Base-by-base conservation (phyloP, 2,888 invertebrate species). In the Eupithecia subfuscata region DNA sequence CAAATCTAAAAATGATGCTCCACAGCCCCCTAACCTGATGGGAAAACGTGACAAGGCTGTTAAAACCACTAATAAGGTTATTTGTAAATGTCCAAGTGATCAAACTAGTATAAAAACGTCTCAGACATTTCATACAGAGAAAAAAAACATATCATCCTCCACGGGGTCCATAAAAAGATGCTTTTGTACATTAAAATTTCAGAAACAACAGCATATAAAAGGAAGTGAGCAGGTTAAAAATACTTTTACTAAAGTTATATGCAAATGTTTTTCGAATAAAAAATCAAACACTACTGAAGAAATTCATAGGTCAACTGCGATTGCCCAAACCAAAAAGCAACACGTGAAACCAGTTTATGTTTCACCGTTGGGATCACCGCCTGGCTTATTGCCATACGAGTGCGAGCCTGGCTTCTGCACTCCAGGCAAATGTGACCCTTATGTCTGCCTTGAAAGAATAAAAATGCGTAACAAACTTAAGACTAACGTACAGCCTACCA, bases 371-470 rank as follows among this genome's bases (percentile, higher is more conserved):
- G 18, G 18, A 34, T 34, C 64, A 40, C n/a, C 67, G 12, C 9
- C 25, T 25, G 11, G 1, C 14, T 8, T 43, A 68, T 71, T 81
- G 48, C 81, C 84, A n/a, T 83, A 83, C 71, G 84, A 87, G 74
- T 86, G 86, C 77, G 84, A 86, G 69, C 85, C 84, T 30, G 82
- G 82, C 11, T 70, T 85, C 63, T 86, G 86, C 68, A 73, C 82
- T 30, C 86, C 86, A 4, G 83, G 82, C 12, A 63, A 81, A 60
- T 87, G 86, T 79, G 74, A 86, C 76, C 84, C 86, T 9, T 74
- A 80, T 71, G 75, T 74, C 67, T 84, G 84, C 80, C 72, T 79
- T 43, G 43, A 43, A 16, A 68, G 43, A 43, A 68, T 68, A 25
- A 68, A 68, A 18, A 22, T 2, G n/a, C 34, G 43, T 22, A 14